Base-by-base conservation (phyloP, 2,113 vertebrate species). In the Strigops habroptila region DNA sequence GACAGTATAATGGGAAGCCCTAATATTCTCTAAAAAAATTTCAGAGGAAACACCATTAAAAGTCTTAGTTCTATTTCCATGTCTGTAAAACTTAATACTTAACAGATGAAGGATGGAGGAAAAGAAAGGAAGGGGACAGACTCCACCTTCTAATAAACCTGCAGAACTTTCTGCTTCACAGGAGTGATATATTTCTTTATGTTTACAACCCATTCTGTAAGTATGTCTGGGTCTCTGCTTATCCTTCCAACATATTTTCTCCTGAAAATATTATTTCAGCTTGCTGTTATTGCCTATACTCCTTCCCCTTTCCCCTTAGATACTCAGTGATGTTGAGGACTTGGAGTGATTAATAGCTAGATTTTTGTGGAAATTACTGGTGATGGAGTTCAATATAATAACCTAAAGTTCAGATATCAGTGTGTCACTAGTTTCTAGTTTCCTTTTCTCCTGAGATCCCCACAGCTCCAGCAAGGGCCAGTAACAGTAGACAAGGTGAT, bases 231-330 rank as follows among this genome's bases (percentile, higher is more conserved):
- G 25, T 67, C 31, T 91, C 48, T 90, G 15, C 44, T 88, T 76
- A 69, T 74, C 8, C n/a, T 93, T 79, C 35, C 37, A 91, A 81
- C 16, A 35, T 44, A 83, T 37, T 82, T 94, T 88, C 41, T 85
- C 37, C 25, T 80, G 53, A n/a, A 94, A 90, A 77, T 80, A 41
- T 88, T 94, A 52, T 85, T 94, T 88, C 79, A 88, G 27, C 59
- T 95, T 93, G 51, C 44, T 82, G 4, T 65, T 73, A 49, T 23
- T 85, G 22, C n/a, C 48, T 22, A 2, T 52, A 46, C 3, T 80
- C 30, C 16, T 80, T 77, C 41, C n/a, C 17, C 37, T 82, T 93
- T 94, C 37, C 9, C 84, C 39, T 69, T 90, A 78, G 53, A 62
- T 67, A 77, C 25, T 88, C 64, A 65, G 44, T 22, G 41, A 59